Percentiles rank a stretch among this genome's conserved stretches.
These are phyloP conservation scores for Anagrus nilaparvatae DNA, from an alignment of 1,140 invertebrate genomes.

Conservation along the genomic window DNA sequence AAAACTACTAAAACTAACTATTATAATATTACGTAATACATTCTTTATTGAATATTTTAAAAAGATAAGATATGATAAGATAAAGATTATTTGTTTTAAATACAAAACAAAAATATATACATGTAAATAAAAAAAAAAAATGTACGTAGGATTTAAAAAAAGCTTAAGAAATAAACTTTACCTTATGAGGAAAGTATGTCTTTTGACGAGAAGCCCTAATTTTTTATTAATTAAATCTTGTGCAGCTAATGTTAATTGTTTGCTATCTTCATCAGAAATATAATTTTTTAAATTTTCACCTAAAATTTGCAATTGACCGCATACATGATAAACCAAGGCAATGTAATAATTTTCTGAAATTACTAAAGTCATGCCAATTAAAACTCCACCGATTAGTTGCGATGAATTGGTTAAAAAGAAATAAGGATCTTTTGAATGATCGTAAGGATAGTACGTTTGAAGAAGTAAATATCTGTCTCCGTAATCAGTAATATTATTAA, in stretches of 20 bases:
- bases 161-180: not conserved
- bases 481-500: conserved; percentile 3
- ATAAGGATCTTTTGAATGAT: not conserved
- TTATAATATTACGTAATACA: too few relatives aligned
- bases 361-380: not conserved
- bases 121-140: too few relatives aligned
- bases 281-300: not conserved
- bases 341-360: conserved; percentile 1
- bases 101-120: too few relatives aligned
- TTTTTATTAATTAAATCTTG: not conserved
- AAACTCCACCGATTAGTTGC: not conserved
- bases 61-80: too few relatives aligned
- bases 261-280: not conserved
- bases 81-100: too few relatives aligned
- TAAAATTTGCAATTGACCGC: not conserved
- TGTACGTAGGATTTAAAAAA: too few relatives aligned
- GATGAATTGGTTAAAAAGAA: not conserved
- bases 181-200: not conserved
- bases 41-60: too few relatives aligned
- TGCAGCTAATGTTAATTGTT: not conserved
- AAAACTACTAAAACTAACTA: too few relatives aligned
- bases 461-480: not conserved
- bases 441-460: conserved; percentile 1
- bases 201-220: not conserved
- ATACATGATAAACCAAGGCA: not conserved